A percentile compares a stretch with the other conserved stretches of the same genome.
phyloP scores from a whole-genome alignment of 2,113 vertebrate species.

The Sylvilagus bachmani region DNA sequence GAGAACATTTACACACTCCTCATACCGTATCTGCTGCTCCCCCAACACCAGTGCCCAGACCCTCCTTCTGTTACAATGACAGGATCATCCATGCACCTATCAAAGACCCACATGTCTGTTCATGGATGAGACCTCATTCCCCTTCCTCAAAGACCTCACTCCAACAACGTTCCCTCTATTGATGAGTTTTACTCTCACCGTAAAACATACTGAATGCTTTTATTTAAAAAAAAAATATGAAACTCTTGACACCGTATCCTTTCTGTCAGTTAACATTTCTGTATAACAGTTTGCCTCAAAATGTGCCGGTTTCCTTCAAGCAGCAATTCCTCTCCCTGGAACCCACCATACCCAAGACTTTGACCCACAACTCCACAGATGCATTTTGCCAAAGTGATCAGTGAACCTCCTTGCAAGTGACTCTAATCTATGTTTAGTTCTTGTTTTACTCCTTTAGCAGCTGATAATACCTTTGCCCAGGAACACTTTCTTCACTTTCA shows the following conservation, averaged over 20 bases:
- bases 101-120: neutral
- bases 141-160: neutral
- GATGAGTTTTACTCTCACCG: neutral
- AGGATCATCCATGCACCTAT: neutral
- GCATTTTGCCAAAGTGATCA: neutral
- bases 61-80: neutral
- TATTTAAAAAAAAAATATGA: neutral
- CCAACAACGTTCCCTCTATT: neutral
- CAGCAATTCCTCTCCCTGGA: neutral
- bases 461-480: neutral
- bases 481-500: neutral
- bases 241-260: neutral
- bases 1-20: neutral
- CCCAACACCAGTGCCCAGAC: neutral
- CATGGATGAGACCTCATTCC: neutral
- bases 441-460: neutral
- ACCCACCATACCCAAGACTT: neutral
- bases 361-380: neutral
- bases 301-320: neutral
- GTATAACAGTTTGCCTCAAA: neutral
- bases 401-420: neutral
- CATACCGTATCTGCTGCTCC: neutral
- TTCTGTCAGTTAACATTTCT: neutral
- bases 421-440: neutral
- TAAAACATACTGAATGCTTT: neutral